These are phyloP conservation scores for Fundulus diaphanus DNA, from an alignment of 2,797 vertebrate species.

Conservation along the genomic window DNA sequence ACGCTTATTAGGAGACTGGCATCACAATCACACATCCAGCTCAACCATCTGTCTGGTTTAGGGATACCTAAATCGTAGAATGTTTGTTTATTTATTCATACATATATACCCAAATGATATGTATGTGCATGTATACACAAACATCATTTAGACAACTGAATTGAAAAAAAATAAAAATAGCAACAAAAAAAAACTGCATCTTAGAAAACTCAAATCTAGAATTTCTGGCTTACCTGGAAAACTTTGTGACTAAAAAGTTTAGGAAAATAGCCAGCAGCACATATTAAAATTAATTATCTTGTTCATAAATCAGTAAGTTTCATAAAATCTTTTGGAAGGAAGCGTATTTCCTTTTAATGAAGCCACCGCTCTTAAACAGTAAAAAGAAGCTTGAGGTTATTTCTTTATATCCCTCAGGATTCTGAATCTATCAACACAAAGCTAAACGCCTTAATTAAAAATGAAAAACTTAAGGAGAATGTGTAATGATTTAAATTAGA, in stretches of 20 bases:
- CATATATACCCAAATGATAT: neutral
- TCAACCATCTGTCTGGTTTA: constrained; percentile 20
- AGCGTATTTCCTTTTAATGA: neutral
- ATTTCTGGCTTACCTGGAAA: neutral
- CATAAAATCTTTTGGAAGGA: neutral
- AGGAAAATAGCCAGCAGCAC: neutral
- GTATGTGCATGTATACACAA: neutral
- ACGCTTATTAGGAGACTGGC: constrained; percentile 21
- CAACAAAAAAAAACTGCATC: neutral
- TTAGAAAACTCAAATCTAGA: neutral
- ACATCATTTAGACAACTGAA: neutral
- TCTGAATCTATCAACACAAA: neutral
- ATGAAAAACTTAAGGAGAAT: neutral
- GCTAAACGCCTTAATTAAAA: neutral
- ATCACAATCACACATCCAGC: constrained; percentile 34
- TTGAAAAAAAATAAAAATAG: too few relatives aligned
- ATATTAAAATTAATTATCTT: neutral
- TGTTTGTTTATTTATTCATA: neutral
- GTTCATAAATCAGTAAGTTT: neutral
- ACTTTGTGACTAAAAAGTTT: neutral
- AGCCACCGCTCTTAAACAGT: neutral
- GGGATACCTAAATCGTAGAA: constrained; percentile 7
- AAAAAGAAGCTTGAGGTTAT: neutral
- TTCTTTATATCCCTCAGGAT: neutral
- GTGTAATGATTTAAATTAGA: neutral